These are phyloP conservation scores for Dendrolimus kikuchii DNA, from an alignment of 1,140 invertebrate species.

Conservation along the genomic window DNA sequence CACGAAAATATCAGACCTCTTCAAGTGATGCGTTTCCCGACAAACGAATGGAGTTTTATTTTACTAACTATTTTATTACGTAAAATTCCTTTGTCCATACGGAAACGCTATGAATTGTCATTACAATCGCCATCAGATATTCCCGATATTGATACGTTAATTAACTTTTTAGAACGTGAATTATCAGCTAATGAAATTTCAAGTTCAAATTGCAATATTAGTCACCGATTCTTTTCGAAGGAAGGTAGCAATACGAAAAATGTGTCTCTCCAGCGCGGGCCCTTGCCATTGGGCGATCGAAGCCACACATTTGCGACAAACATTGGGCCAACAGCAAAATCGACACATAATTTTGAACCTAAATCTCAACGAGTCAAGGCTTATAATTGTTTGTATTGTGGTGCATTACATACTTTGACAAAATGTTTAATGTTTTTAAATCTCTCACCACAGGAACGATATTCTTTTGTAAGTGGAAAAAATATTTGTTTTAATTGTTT, in stretches of 20 bases:
- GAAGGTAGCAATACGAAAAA: neutral
- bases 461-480: slow-evolving; percentile 1
- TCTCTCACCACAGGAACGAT: slow-evolving; percentile 5
- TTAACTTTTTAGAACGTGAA: slow-evolving; percentile 2
- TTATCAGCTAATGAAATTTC: neutral
- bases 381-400: slow-evolving; percentile 4
- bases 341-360: neutral
- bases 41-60: too few species aligned
- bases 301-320: too few species aligned
- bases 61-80: too few species aligned
- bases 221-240: neutral
- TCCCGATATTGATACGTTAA: neutral
- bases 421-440: slow-evolving; percentile 8
- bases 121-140: slow-evolving; percentile 1
- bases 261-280: too few species aligned
- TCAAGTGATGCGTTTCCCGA: too few species aligned
- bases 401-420: too few species aligned
- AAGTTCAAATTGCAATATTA: neutral
- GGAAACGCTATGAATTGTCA: slow-evolving; percentile 1
- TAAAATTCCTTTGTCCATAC: too few species aligned
- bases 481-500: slow-evolving; percentile 8
- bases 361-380: neutral
- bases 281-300: too few species aligned
- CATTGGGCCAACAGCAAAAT: too few species aligned
- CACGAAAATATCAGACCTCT: too few species aligned